These are phyloP conservation scores for Apodemus speciosus DNA, from an alignment of 2,113 vertebrate genomes.

Conservation along the genomic window DNA sequence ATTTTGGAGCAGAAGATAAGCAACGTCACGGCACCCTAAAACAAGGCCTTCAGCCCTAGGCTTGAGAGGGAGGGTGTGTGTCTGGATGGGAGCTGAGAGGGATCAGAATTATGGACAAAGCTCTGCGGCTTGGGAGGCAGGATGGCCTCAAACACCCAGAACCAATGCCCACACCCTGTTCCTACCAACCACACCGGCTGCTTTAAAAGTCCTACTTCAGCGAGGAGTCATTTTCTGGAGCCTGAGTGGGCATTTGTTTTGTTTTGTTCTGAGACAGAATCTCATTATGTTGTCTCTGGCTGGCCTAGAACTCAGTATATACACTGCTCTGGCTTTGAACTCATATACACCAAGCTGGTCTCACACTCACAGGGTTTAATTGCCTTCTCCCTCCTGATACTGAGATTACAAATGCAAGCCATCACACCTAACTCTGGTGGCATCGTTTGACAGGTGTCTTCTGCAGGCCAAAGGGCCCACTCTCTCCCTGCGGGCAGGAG, in stretches of 20 bases:
- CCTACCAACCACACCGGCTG: background rate
- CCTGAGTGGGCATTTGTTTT: background rate
- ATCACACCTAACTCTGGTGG: background rate
- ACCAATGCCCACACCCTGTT: background rate
- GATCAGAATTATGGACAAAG: no score
- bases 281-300: background rate
- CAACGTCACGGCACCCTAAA: background rate
- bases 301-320: background rate
- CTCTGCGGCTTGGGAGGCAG: background rate
- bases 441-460: background rate
- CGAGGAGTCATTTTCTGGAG: background rate
- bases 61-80: background rate
- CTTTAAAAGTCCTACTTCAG: background rate
- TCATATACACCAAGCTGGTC: background rate
- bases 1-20: background rate
- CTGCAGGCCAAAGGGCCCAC: background rate
- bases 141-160: background rate
- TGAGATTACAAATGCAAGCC: background rate
- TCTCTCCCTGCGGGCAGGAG: background rate
- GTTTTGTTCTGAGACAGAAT: background rate
- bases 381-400: background rate
- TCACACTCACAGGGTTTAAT: no score
- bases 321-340: background rate
- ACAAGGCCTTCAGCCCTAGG: background rate
- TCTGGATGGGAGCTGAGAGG: background rate